phyloP scores from a whole-genome alignment of 2,113 vertebrate genomes.

The Rhabdomys dilectus region DNA sequence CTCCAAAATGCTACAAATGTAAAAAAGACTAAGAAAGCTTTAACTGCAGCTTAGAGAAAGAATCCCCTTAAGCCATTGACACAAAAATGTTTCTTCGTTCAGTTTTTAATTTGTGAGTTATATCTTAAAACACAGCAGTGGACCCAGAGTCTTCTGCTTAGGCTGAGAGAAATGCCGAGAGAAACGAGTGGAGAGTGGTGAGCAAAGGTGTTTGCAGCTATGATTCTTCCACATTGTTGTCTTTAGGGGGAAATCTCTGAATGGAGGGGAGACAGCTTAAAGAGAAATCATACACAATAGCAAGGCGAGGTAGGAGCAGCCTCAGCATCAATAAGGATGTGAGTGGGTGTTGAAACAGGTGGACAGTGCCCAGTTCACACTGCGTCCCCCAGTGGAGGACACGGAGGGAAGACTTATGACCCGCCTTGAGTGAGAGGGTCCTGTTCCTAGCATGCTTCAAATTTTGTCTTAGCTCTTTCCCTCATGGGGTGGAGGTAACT shows the following conservation, averaged over 20 bases:
- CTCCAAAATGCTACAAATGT: constrained; percentile 67
- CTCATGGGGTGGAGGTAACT: not conserved
- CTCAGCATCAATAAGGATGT: not conserved
- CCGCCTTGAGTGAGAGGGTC: fast-evolving
- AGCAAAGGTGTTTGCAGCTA: not conserved
- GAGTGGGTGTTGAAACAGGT: not conserved
- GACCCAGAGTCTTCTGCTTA: not conserved
- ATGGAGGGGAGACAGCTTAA: not conserved
- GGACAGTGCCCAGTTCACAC: not conserved
- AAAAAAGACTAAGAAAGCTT: constrained; percentile 56
- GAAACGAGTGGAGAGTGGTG: fast-evolving
- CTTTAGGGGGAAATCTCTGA: not conserved
- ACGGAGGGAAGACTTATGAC: not conserved
- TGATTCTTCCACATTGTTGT: not conserved
- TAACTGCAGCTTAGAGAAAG: constrained; percentile 76
- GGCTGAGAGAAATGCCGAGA: not conserved
- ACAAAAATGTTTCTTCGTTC: constrained; percentile 57
- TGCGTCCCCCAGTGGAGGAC: too few relatives aligned
- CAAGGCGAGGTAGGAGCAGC: fast-evolving
- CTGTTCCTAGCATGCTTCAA: not conserved
- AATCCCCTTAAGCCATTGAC: constrained; percentile 72
- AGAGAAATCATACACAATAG: not conserved
- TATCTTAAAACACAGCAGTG: constrained; percentile 47
- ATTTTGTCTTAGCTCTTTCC: not conserved
- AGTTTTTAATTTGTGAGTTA: constrained; percentile 68